phyloP scores from a whole-genome alignment of 2,797 vertebrate genomes.

The Petrocephalus sullivani region DNA sequence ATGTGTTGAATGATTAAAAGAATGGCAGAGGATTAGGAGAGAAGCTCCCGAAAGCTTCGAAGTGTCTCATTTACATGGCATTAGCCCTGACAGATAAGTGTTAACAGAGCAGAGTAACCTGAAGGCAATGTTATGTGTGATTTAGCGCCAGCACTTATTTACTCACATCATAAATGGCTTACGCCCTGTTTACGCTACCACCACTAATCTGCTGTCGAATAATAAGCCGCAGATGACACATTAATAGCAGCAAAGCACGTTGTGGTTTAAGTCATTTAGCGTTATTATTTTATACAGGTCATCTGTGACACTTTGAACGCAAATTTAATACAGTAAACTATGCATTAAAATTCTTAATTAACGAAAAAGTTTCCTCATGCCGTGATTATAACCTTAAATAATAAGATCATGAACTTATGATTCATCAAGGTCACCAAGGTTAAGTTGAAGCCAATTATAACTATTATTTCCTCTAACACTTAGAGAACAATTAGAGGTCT shows the following conservation, averaged over 20 bases:
- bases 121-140: constrained; percentile 65
- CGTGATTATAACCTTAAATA: neutral
- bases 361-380: neutral
- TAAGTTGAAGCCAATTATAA: constrained; percentile 20
- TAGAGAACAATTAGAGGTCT: neutral
- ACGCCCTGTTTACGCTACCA: constrained; percentile 66
- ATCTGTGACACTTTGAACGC: constrained; percentile 13
- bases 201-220: constrained; percentile 60
- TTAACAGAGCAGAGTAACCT: constrained; percentile 55
- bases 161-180: constrained; percentile 70
- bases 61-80: constrained; percentile 75
- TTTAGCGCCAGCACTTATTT: constrained; percentile 70
- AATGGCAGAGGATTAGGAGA: constrained; percentile 84
- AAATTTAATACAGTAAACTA: constrained; percentile 5
- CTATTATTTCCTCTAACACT: constrained; percentile 11
- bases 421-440: constrained; percentile 12
- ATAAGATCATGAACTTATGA: neutral
- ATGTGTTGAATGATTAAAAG: constrained; percentile 91
- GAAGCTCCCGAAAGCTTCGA: constrained; percentile 59
- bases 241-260: constrained; percentile 2
- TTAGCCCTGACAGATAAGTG: constrained; percentile 71
- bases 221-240: constrained; percentile 52
- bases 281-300: constrained; percentile 24
- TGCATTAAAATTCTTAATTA: neutral
- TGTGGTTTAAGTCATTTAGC: neutral